phyloP scores from a whole-genome alignment of 2,888 invertebrate genomes.

The Conchocele bisecta region DNA sequence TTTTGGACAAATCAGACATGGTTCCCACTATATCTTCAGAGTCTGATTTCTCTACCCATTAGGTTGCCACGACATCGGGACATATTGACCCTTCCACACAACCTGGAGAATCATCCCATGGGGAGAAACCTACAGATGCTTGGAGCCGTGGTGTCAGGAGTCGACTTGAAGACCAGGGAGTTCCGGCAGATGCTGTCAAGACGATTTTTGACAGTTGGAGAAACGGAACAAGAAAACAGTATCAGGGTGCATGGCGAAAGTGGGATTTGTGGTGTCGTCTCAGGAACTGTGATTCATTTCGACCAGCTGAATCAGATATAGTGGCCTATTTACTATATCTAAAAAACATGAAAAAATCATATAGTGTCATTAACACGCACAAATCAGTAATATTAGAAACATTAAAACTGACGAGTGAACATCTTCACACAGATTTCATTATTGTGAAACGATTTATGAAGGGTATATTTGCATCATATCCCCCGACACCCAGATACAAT shows the following conservation, averaged over 20 bases:
- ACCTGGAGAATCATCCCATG: conserved; percentile 20
- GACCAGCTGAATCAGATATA: conserved; percentile 23
- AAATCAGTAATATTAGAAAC: conserved; percentile 33
- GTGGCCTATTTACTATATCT: conserved; percentile 14
- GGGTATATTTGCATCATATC: conserved; percentile 10
- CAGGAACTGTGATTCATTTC: conserved; percentile 27
- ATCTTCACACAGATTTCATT: background rate
- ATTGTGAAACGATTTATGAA: conserved; percentile 29
- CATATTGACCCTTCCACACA: conserved; percentile 27
- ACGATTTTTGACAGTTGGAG: conserved; percentile 18
- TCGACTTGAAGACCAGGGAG: conserved; percentile 16
- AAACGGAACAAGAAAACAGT: conserved; percentile 30
- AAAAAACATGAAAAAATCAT: conserved; percentile 10
- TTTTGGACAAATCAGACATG: conserved; percentile 41
- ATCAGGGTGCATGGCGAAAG: conserved; percentile 24
- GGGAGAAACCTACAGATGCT: conserved; percentile 2
- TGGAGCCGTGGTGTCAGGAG: conserved; percentile 32
- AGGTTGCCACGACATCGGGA: conserved; percentile 37
- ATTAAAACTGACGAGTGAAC: background rate
- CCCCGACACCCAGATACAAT: conserved; percentile 16
- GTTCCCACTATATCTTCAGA: conserved; percentile 32
- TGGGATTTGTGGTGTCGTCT: conserved; percentile 39
- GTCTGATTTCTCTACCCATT: conserved; percentile 22
- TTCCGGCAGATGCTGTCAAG: conserved; percentile 25
- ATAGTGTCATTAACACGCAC: conserved; percentile 27